Conservation (phyloP, 2,888 invertebrate genomes). For the Hirtodrosophila duncani region DNA sequence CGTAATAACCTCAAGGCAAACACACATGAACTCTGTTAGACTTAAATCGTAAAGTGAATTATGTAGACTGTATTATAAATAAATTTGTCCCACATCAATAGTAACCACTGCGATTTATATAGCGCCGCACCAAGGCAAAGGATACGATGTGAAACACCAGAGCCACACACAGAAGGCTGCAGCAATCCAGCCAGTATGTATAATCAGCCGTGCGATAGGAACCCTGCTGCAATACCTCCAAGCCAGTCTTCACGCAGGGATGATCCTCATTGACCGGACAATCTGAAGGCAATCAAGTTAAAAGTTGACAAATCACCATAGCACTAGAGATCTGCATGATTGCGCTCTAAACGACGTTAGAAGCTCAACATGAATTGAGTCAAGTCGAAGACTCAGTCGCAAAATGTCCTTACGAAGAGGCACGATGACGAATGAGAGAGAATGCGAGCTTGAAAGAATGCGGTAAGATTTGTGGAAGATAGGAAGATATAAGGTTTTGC, state of each 20-base stretch:
- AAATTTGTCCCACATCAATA: constrained; percentile 61
- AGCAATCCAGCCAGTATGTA: constrained; percentile 77
- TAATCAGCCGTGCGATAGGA: constrained; percentile 78
- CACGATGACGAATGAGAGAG: no score
- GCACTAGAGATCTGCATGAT: background rate
- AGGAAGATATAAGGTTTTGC: no score
- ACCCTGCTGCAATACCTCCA: constrained; percentile 81
- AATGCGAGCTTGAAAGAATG: no score
- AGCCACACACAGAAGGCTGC: constrained; percentile 76
- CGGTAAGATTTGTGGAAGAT: no score
- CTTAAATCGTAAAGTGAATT: constrained; percentile 23
- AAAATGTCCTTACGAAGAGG: no score
- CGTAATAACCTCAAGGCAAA: constrained; percentile 6
- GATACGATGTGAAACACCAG: constrained; percentile 76
- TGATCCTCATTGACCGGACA: constrained; percentile 81
- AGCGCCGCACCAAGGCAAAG: constrained; percentile 75
- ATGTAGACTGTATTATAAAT: no score
- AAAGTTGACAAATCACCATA: background rate
- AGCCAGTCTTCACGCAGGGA: constrained; percentile 83
- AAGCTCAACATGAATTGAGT: no score
- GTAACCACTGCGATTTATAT: constrained; percentile 77
- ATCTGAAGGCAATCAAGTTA: constrained; percentile 72
- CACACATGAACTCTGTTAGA: constrained; percentile 14
- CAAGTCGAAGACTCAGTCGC: no score
- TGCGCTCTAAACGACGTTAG: background rate